phyloP scores from a whole-genome alignment of 2,797 vertebrate genomes.

The Glossophaga mutica region DNA sequence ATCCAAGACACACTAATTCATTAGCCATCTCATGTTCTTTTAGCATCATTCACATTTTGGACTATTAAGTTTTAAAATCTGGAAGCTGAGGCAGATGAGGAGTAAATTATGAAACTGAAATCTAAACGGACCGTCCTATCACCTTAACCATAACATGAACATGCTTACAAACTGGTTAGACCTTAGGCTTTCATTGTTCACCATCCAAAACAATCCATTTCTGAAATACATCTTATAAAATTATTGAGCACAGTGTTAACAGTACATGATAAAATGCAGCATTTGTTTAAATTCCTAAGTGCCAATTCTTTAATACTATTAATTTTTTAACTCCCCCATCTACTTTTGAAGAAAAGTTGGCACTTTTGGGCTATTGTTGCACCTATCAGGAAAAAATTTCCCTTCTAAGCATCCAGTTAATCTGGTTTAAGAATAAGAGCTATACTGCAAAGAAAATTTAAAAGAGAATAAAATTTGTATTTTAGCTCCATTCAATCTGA shows the following conservation, averaged over 20 bases:
- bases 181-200: background rate
- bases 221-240: background rate
- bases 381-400: background rate
- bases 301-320: background rate
- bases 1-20: background rate
- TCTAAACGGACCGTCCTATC: background rate
- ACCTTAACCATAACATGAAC: background rate
- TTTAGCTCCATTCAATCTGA: background rate
- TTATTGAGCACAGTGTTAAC: background rate
- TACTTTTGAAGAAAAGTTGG: background rate
- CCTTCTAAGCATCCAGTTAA: background rate
- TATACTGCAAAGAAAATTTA: background rate
- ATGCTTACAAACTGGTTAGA: background rate
- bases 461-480: background rate
- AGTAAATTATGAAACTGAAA: background rate
- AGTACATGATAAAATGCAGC: background rate
- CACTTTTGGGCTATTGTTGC: background rate
- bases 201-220: background rate
- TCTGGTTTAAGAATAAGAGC: background rate
- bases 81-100: background rate
- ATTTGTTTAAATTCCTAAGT: background rate
- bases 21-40: background rate
- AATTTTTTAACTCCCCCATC: background rate
- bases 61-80: slow-evolving; percentile 37
- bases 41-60: background rate